phyloP scores from a whole-genome alignment of 2,888 invertebrate species.

The Nemapogon koenigi region DNA sequence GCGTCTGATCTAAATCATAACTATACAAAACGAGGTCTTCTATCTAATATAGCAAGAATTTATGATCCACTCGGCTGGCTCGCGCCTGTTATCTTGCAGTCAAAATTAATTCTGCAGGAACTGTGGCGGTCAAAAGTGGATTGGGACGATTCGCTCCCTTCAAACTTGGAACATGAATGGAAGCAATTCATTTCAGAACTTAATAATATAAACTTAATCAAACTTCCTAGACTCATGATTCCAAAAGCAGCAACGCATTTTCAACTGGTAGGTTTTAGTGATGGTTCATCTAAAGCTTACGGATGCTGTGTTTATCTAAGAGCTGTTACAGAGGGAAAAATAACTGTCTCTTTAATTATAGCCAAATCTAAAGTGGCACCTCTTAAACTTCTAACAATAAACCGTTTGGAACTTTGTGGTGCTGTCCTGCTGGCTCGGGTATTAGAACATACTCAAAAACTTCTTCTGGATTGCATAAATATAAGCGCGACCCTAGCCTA shows the following conservation, averaged over 20 bases:
- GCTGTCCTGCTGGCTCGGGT: no score
- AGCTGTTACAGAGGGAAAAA: not conserved
- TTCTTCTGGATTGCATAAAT: not conserved
- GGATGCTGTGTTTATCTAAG: slow-evolving; percentile 9
- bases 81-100: no score
- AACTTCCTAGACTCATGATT: not conserved
- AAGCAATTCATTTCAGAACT: slow-evolving; percentile 3
- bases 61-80: no score
- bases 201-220: not conserved
- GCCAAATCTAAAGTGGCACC: no score
- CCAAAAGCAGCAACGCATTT: not conserved
- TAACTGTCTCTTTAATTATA: slow-evolving; percentile 1
- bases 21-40: no score
- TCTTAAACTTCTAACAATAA: slow-evolving; percentile 6
- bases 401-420: slow-evolving; percentile 8
- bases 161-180: slow-evolving; percentile 9
- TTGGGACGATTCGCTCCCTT: slow-evolving; percentile 14
- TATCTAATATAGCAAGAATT: slow-evolving; percentile 11
- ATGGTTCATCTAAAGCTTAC: slow-evolving; percentile 9
- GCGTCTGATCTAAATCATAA: no score
- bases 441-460: not conserved
- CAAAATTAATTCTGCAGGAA: slow-evolving; percentile 16
- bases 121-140: slow-evolving; percentile 13
- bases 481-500: not conserved
- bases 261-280: slow-evolving; percentile 4